phyloP scores from a whole-genome alignment of 2,888 invertebrate species.

The Drosophila cognata region DNA sequence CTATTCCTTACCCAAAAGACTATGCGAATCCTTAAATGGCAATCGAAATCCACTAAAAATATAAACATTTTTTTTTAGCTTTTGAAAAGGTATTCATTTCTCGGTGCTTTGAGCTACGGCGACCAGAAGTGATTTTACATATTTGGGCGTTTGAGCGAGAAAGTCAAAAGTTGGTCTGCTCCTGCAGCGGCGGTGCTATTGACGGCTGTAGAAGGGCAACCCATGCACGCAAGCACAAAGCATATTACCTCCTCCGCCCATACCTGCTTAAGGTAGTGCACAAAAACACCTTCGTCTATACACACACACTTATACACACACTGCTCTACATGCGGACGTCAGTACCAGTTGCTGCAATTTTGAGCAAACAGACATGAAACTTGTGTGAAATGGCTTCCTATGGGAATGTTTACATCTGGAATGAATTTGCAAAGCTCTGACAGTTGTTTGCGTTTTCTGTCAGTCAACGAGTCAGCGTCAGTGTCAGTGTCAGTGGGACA shows the following conservation, averaged over 20 bases:
- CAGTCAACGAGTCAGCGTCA: conserved; percentile 73
- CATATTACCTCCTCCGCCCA: not conserved
- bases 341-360: conserved; percentile 69
- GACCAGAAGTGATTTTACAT: conserved; percentile 36
- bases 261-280: not conserved
- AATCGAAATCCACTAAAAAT: not conserved
- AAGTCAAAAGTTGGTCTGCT: conserved; percentile 59
- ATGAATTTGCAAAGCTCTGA: conserved; percentile 73
- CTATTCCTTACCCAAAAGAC: not conserved
- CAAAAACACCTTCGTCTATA: conserved; percentile 7
- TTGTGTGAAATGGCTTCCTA: conserved; percentile 73
- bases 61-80: not conserved
- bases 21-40: not conserved
- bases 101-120: conserved; percentile 22
- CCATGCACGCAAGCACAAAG: conserved; percentile 32
- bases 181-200: conserved; percentile 24
- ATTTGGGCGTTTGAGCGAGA: conserved; percentile 31
- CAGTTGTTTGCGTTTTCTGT: conserved; percentile 76
- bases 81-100: conserved; percentile 36
- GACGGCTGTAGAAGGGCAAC: conserved; percentile 52
- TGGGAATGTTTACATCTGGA: conserved; percentile 77
- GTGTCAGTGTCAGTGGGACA: conserved; percentile 64
- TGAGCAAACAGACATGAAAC: conserved; percentile 73
- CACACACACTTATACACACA: not conserved
- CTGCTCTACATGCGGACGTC: conserved; percentile 43